phyloP scores from a whole-genome alignment of 1,140 invertebrate species.

The Anastrepha ludens region DNA sequence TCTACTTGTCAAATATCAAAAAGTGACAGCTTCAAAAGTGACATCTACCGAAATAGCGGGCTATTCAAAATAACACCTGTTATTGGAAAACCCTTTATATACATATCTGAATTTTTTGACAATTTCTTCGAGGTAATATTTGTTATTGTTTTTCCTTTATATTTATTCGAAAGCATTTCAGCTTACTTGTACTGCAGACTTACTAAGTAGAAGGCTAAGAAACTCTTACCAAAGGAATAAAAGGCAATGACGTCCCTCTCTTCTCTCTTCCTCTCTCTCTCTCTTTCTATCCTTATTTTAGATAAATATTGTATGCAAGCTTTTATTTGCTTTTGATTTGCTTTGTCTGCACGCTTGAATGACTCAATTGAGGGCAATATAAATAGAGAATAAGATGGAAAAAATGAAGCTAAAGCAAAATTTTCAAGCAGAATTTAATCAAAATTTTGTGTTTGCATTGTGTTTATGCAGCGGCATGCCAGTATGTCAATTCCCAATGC shows the following conservation, averaged over 20 bases:
- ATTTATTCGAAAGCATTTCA: too few relatives aligned
- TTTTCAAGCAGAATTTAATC: constrained; percentile 35
- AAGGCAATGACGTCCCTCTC: background rate
- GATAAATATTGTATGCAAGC: constrained; percentile 18
- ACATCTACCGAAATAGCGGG: too few relatives aligned
- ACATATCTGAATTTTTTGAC: too few relatives aligned
- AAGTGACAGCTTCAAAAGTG: too few relatives aligned
- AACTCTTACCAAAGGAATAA: background rate
- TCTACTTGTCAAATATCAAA: too few relatives aligned
- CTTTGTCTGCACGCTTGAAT: constrained; percentile 33
- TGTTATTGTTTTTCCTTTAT: too few relatives aligned
- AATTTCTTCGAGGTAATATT: too few relatives aligned
- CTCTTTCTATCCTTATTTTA: too few relatives aligned
- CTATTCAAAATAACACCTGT: too few relatives aligned
- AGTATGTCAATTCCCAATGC: background rate
- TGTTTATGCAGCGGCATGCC: constrained; percentile 12
- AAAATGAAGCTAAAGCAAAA: background rate
- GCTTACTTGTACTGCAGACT: too few relatives aligned
- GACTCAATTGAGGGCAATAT: constrained; percentile 29
- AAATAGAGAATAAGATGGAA: background rate
- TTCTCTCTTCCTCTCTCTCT: background rate
- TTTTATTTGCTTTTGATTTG: constrained; percentile 45
- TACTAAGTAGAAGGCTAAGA: background rate
- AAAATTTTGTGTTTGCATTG: constrained; percentile 19
- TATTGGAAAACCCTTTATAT: too few relatives aligned